Conservation (phyloP, 2,113 vertebrate genomes). For the Gambusia holbrooki region DNA sequence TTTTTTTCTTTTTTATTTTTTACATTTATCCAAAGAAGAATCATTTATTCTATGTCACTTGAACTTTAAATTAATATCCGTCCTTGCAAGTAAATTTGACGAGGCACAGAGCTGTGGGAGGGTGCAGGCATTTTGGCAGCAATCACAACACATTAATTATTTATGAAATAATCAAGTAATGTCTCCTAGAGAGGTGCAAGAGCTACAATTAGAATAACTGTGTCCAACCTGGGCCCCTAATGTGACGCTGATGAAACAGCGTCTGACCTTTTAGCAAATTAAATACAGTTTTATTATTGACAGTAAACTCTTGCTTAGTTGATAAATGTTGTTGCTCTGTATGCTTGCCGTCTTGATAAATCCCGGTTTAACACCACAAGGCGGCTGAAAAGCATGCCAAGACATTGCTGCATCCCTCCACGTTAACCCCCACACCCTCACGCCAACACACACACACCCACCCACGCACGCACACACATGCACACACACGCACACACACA, state of each 20-base stretch:
- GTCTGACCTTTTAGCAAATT: constrained; percentile 61
- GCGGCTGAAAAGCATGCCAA: constrained; percentile 41
- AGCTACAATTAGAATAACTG: constrained; percentile 36
- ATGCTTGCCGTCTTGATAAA: constrained; percentile 21
- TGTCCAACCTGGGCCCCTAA: constrained; percentile 42
- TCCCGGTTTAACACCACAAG: constrained; percentile 15
- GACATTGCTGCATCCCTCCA: constrained; percentile 40
- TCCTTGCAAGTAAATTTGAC: constrained; percentile 24
- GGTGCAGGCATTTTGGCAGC: constrained; percentile 42
- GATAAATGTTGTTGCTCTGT: constrained; percentile 12
- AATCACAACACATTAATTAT: constrained; percentile 65
- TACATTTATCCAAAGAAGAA: neutral
- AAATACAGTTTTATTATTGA: constrained; percentile 36
- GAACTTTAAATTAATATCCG: constrained; percentile 52
- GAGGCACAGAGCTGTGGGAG: constrained; percentile 19
- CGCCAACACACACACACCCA: neutral
- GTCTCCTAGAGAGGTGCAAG: constrained; percentile 40
- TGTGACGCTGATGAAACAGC: constrained; percentile 60
- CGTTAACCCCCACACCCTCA: neutral
- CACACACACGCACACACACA: neutral
- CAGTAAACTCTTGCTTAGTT: constrained; percentile 48
- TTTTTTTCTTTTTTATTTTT: constrained; percentile 8
- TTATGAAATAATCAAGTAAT: constrained; percentile 62
- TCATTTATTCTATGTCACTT: constrained; percentile 35
- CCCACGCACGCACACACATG: neutral